Evolutionary conservation across 1,140 invertebrate species (phyloP).

Genomic region (Tetraneura akinire): DNA sequence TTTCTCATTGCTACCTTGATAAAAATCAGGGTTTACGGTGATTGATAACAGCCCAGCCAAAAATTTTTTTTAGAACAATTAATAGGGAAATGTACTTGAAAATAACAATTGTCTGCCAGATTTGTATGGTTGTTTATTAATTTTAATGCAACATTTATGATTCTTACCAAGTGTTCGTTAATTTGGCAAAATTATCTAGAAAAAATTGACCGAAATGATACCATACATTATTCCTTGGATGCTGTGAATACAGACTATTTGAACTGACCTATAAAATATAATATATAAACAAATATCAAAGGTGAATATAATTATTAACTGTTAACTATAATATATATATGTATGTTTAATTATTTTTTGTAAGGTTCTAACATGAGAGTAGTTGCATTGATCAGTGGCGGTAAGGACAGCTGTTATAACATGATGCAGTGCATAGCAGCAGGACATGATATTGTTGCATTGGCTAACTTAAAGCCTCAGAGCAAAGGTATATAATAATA

Average conservation of each 20-base stretch:
- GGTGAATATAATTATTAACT: not conserved
- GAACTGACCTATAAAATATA: conserved; percentile 40
- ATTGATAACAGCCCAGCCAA: conserved; percentile 43
- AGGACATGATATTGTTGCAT: conserved; percentile 93
- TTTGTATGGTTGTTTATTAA: not conserved
- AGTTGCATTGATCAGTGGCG: conserved; percentile 90
- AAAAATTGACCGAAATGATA: conserved; percentile 20
- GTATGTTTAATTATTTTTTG: not conserved
- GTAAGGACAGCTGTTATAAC: conserved; percentile 99
- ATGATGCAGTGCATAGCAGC: conserved; percentile 91
- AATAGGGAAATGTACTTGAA: conserved; percentile 32
- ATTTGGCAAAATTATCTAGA: not conserved
- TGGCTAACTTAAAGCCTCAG: conserved; percentile 92
- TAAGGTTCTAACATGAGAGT: conserved; percentile 70
- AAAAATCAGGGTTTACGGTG: conserved; percentile 31
- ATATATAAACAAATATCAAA: conserved; percentile 25
- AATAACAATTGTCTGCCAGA: not conserved
- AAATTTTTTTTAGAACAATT: conserved; percentile 38
- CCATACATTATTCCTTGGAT: not conserved
- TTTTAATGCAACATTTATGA: not conserved
- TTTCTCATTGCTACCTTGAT: conserved; percentile 13
- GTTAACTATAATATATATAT: not conserved
- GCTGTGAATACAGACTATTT: conserved; percentile 22
- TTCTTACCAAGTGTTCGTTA: not conserved
- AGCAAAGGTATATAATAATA: conserved; percentile 68